Evolutionary conservation across 2,888 invertebrate genomes (phyloP).

Genomic region (Ophion costatus): DNA sequence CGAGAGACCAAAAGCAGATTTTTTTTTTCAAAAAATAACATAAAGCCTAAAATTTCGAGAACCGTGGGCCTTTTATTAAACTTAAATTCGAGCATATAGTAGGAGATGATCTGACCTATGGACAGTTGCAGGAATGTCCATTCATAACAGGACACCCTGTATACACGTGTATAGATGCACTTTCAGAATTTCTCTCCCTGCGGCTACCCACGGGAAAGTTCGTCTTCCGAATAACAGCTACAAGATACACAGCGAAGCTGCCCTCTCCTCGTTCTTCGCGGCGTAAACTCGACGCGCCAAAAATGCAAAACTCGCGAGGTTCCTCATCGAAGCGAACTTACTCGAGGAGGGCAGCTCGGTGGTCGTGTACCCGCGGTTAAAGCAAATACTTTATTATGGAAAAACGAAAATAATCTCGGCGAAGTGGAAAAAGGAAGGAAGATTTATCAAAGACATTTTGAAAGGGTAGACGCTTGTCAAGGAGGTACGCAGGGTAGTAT

Average conservation of each 20-base stretch:
- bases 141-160: not conserved
- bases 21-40: no score
- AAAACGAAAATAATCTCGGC: slow-evolving; percentile 11
- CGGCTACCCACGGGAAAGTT: slow-evolving; percentile 37
- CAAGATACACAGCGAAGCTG: not conserved
- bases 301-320: slow-evolving; percentile 34
- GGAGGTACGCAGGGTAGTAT: not conserved
- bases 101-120: no score
- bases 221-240: not conserved
- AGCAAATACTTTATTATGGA: slow-evolving; percentile 25
- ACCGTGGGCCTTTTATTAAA: no score
- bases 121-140: no score
- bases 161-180: slow-evolving; percentile 7
- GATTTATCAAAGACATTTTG: slow-evolving; percentile 54
- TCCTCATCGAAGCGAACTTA: slow-evolving; percentile 61
- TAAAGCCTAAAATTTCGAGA: no score
- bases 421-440: slow-evolving; percentile 14
- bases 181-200: slow-evolving; percentile 32
- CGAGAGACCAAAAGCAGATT: no score
- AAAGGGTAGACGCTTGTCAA: slow-evolving; percentile 4
- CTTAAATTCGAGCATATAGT: no score
- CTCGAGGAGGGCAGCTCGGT: slow-evolving; percentile 48
- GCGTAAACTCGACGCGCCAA: slow-evolving; percentile 28
- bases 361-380: not conserved
- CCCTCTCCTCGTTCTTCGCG: slow-evolving; percentile 11